These are phyloP conservation scores for Aleiodes leptofemur DNA, from an alignment of 2,888 invertebrate species.

Conservation along the genomic window DNA sequence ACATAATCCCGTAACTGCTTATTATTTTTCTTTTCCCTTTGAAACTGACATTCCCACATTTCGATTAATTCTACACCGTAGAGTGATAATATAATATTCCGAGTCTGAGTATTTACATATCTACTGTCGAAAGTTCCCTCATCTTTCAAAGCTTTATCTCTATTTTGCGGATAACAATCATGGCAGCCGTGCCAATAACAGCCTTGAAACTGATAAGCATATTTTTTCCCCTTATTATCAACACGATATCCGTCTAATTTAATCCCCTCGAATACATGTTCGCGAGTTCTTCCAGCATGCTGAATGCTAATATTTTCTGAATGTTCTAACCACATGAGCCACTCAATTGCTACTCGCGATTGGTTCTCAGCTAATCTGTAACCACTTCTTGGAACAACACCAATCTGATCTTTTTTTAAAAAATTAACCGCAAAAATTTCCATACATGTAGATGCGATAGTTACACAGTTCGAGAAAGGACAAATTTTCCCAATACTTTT, in stretches of 20 bases:
- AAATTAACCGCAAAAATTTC: too few species aligned
- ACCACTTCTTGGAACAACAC: background rate
- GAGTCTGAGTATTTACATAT: background rate
- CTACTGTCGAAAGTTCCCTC: too few species aligned
- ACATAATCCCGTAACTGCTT: background rate
- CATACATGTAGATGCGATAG: too few species aligned
- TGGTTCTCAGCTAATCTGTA: background rate
- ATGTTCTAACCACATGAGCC: conserved; percentile 2
- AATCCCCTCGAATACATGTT: background rate
- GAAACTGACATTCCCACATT: conserved; percentile 9
- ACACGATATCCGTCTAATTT: background rate
- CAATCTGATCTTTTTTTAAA: too few species aligned
- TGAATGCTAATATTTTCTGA: background rate
- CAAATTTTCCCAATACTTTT: too few species aligned
- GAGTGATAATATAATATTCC: background rate
- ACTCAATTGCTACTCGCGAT: background rate
- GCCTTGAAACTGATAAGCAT: background rate
- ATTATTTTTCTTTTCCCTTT: background rate
- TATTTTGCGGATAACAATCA: background rate
- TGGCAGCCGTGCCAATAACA: conserved; percentile 10
- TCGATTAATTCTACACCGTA: background rate
- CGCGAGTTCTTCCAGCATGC: background rate
- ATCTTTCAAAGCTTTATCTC: too few species aligned
- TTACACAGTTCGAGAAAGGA: too few species aligned
- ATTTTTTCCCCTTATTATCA: background rate